A percentile compares a stretch with the other conserved stretches of the same genome.
Evolutionary conservation across 2,797 vertebrate genomes (phyloP).

Genomic region (Platyrinchus mystaceus): DNA sequence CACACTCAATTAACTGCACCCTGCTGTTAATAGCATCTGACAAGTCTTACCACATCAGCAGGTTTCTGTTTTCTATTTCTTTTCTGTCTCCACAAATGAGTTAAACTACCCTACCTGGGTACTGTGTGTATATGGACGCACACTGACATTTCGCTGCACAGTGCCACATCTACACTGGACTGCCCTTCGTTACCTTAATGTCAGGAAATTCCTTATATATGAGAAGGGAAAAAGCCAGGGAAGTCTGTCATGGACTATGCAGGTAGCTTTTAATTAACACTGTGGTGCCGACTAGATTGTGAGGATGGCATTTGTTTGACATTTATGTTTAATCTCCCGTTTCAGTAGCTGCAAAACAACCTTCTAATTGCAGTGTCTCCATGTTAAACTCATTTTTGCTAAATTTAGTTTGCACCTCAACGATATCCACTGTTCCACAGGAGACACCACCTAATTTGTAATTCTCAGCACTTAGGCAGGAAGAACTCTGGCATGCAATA

Average conservation of each 20-base stretch:
- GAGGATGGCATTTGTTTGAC: constrained; percentile 19
- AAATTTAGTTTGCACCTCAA: constrained; percentile 5
- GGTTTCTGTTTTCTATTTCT: neutral
- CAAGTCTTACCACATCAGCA: neutral
- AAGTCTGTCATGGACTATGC: neutral
- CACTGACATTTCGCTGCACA: neutral
- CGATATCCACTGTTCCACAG: neutral
- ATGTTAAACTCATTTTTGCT: neutral
- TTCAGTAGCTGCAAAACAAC: constrained; percentile 7
- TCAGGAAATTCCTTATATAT: neutral
- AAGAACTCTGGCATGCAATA: neutral
- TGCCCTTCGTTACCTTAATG: neutral
- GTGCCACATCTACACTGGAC: neutral
- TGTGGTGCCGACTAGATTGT: neutral
- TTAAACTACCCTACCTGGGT: neutral
- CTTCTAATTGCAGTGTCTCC: neutral
- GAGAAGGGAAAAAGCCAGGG: neutral
- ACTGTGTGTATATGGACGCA: neutral
- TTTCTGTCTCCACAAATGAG: neutral
- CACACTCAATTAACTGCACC: neutral
- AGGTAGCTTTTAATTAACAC: constrained; percentile 39
- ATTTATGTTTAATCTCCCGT: constrained; percentile 27
- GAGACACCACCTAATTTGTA: neutral
- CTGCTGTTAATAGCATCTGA: neutral
- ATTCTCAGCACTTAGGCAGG: neutral